Conservation (phyloP, 2,113 vertebrate species). For the Acrocephalus arundinaceus region DNA sequence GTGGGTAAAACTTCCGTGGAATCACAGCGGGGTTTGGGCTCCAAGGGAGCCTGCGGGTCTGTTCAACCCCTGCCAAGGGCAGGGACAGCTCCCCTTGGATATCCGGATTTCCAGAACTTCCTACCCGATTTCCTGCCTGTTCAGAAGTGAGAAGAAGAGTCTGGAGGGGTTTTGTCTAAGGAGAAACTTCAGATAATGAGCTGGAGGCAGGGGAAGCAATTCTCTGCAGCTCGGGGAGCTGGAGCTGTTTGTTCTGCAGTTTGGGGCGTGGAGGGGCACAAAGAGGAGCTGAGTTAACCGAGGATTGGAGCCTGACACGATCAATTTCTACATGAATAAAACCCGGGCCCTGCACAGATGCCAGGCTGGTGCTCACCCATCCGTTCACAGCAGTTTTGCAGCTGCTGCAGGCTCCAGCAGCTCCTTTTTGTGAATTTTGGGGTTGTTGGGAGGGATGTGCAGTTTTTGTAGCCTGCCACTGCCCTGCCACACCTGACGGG, state of each 20-base stretch:
- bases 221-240: background rate
- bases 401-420: background rate
- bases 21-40: background rate
- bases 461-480: background rate
- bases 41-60: background rate
- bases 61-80: background rate
- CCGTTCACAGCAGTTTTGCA: background rate
- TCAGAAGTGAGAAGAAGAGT: background rate
- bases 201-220: background rate
- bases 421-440: background rate
- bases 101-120: background rate
- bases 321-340: slow-evolving; percentile 13
- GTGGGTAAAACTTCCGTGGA: background rate
- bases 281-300: background rate
- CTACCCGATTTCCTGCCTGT: background rate
- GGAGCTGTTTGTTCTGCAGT: background rate
- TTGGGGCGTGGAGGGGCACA: background rate
- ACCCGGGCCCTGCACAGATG: background rate
- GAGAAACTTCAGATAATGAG: background rate
- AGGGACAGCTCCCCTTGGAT: background rate
- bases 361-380: background rate
- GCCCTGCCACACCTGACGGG: background rate
- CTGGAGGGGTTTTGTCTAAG: background rate
- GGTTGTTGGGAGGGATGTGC: background rate
- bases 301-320: slow-evolving; percentile 6